phyloP scores from a whole-genome alignment of 2,113 vertebrate genomes.

The Pteropus alecto region DNA sequence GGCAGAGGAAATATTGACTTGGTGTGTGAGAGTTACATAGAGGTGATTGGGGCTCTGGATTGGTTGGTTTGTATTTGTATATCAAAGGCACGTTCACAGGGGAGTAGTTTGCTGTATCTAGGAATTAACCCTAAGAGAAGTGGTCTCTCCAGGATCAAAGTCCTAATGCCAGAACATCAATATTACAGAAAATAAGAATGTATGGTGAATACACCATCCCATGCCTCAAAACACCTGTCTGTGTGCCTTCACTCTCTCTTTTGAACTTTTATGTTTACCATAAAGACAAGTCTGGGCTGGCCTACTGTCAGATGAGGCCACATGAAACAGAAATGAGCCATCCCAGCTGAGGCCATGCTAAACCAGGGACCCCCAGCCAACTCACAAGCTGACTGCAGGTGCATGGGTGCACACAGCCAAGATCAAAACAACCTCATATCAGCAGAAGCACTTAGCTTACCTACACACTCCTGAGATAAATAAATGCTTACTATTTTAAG shows the following conservation, averaged over 20 bases:
- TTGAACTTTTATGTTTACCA: not conserved
- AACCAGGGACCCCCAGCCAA: not conserved
- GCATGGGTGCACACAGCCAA: not conserved
- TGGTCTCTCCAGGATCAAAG: not conserved
- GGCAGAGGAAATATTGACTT: not conserved
- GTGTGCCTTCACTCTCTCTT: not conserved
- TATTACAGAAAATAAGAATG: not conserved
- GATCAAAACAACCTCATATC: not conserved
- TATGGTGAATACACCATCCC: not conserved
- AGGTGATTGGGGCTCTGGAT: not conserved
- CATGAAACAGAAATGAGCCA: not conserved
- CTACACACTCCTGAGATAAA: not conserved
- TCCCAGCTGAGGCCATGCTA: not conserved
- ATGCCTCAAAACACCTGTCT: not conserved
- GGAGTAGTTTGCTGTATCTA: not conserved
- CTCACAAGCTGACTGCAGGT: not conserved
- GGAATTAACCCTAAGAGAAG: not conserved
- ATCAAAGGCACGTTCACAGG: not conserved
- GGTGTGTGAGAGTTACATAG: not conserved
- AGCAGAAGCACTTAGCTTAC: not conserved
- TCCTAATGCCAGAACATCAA: not conserved
- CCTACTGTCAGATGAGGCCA: not conserved
- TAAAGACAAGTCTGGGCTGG: not conserved
- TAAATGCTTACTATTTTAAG: not conserved
- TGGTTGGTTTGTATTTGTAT: not conserved